A percentile compares a stretch with the other conserved stretches of the same genome.
These are phyloP conservation scores for Protonibea diacanthus DNA, from an alignment of 2,797 vertebrate species.

Conservation along the genomic window DNA sequence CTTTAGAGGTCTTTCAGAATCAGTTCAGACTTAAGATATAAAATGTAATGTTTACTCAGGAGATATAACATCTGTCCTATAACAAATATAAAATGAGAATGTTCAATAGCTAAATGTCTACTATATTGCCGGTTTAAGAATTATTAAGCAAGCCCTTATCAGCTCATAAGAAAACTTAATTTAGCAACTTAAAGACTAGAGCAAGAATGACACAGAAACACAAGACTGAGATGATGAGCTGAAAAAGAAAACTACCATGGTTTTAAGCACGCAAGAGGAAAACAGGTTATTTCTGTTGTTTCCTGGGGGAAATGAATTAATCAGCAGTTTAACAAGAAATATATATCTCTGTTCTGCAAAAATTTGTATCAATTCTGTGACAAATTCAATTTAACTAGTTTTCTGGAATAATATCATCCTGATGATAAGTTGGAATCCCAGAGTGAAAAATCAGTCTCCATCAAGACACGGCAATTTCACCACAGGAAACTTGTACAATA, in stretches of 20 bases:
- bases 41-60: neutral
- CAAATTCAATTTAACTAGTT: constrained; percentile 45
- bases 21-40: neutral
- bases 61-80: neutral
- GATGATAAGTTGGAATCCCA: constrained; percentile 34
- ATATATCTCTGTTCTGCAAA: constrained; percentile 33
- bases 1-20: neutral
- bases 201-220: neutral
- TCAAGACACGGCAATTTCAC: constrained; percentile 39
- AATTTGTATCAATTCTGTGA: constrained; percentile 40
- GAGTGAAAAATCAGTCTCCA: neutral
- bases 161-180: constrained; percentile 5
- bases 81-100: neutral
- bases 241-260: neutral
- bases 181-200: neutral
- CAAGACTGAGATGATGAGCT: constrained; percentile 1
- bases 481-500: constrained; percentile 32
- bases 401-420: constrained; percentile 27
- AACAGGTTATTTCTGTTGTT: constrained; percentile 42
- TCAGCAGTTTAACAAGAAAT: constrained; percentile 46
- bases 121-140: neutral
- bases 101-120: neutral
- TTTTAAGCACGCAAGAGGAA: constrained; percentile 7
- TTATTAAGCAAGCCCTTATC: neutral
- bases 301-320: constrained; percentile 45